Evolutionary conservation across 2,113 vertebrate species (phyloP).

Genomic region (Indri indri): DNA sequence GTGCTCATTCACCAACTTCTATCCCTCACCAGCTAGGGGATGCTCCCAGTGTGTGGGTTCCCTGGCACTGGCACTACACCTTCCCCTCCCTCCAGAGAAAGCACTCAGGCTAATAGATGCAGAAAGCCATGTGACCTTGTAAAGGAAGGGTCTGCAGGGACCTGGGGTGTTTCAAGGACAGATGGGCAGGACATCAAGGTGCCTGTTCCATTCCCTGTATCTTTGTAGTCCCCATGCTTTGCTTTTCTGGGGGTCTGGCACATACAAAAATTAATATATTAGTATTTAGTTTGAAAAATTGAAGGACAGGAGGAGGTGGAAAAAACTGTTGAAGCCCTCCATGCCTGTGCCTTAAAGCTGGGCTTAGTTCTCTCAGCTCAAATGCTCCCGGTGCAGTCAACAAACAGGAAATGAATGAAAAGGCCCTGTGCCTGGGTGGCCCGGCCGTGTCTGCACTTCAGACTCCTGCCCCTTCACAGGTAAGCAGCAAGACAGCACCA

Average conservation of each 20-base stretch:
- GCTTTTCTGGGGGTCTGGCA: neutral
- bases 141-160: neutral
- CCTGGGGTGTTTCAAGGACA: neutral
- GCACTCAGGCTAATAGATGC: neutral
- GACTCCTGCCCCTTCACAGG: neutral
- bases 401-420: neutral
- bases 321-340: neutral
- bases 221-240: neutral
- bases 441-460: neutral
- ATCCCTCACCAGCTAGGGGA: neutral
- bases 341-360: neutral
- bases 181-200: neutral
- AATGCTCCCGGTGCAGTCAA: neutral
- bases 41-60: neutral
- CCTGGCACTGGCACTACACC: neutral
- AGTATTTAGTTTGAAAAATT: slow-evolving; percentile 20
- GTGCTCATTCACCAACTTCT: neutral
- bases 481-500: neutral
- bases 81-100: neutral
- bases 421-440: neutral
- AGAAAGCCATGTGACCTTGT: neutral
- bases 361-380: neutral
- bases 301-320: neutral
- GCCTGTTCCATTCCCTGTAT: neutral
- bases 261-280: neutral